These are phyloP conservation scores for Diarsia rubi DNA, from an alignment of 2,888 invertebrate genomes.

Conservation along the genomic window DNA sequence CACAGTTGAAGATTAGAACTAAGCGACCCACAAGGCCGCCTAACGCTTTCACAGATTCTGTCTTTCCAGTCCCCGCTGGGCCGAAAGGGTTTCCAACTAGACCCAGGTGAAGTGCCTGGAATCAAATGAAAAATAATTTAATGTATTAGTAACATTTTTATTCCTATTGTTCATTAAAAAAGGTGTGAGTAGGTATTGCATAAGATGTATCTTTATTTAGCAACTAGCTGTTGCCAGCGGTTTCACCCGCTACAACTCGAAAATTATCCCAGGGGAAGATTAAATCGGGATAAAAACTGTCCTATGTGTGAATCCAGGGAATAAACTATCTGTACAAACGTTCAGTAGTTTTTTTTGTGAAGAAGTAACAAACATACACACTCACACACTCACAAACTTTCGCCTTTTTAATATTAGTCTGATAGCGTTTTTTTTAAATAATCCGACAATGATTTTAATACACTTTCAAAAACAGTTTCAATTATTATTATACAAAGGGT, in stretches of 20 bases:
- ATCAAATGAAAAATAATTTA: slow-evolving; percentile 40
- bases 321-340: no score
- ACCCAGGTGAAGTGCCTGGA: slow-evolving; percentile 97
- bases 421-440: neutral
- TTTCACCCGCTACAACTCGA: no score
- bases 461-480: neutral
- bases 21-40: slow-evolving; percentile 97
- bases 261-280: no score
- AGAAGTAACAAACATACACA: no score
- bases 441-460: neutral
- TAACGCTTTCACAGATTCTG: slow-evolving; percentile 99
- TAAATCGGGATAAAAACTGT: no score
- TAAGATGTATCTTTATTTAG: no score
- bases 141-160: neutral
- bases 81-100: slow-evolving; percentile 99
- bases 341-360: no score
- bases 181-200: neutral
- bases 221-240: no score
- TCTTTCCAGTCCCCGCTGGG: slow-evolving; percentile 99
- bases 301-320: no score
- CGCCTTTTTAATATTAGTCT: no score
- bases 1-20: slow-evolving; percentile 99
- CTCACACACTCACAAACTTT: no score
- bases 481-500: neutral
- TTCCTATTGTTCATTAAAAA: neutral